These are phyloP conservation scores for Chondrilla cf. caribensis DNA, from an alignment of 37 sponge, comb jelly and placozoan species.

Conservation along the genomic window DNA sequence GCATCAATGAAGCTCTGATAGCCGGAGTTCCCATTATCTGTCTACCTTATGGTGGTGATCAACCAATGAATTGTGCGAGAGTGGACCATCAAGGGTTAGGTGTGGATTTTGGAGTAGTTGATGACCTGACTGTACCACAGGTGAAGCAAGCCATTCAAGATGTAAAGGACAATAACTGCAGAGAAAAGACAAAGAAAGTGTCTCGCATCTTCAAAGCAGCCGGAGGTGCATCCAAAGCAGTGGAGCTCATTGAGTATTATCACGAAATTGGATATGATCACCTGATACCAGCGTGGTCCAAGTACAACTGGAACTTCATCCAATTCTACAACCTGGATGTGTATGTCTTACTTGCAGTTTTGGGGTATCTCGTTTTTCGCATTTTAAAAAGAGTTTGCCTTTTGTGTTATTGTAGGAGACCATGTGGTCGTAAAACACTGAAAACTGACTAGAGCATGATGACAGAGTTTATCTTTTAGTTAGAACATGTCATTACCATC, in stretches of 20 bases:
- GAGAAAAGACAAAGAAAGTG: not conserved
- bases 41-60: constrained; percentile 32
- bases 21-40: constrained; percentile 54
- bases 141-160: constrained; percentile 9
- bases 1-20: constrained; percentile 57
- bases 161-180: constrained; percentile 10
- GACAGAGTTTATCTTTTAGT: too few species aligned
- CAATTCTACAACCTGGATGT: constrained; percentile 76
- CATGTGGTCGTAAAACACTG: not conserved
- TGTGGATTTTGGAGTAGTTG: not conserved
- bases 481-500: too few species aligned
- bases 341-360: not conserved
- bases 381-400: not conserved
- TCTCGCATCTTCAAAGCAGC: constrained; percentile 24
- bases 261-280: constrained; percentile 57
- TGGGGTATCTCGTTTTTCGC: not conserved
- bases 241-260: constrained; percentile 62
- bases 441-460: not conserved
- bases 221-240: constrained; percentile 52
- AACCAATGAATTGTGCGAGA: constrained; percentile 18
- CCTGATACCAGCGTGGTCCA: constrained; percentile 50
- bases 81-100: constrained; percentile 24
- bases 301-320: constrained; percentile 64
- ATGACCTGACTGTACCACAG: not conserved
- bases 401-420: not conserved